Conservation (phyloP, 2,797 vertebrate genomes). For the Myotis myotis region DNA sequence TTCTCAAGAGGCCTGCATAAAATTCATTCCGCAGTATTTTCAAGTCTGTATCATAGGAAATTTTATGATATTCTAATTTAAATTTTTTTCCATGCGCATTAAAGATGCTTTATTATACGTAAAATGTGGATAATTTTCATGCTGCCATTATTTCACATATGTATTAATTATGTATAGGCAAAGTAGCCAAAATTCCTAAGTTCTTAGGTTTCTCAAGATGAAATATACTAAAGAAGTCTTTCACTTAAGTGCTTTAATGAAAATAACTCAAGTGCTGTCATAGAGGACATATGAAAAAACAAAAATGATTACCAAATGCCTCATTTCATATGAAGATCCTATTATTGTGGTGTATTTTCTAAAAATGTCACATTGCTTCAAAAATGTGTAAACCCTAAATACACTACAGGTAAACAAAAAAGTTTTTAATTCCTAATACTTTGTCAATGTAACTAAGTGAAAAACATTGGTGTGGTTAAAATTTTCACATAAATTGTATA, state of each 20-base stretch:
- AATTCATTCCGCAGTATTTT: not conserved
- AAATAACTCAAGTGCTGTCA: not conserved
- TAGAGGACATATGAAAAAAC: not conserved
- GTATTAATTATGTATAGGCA: not conserved
- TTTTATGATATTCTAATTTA: not conserved
- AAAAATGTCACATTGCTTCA: not conserved
- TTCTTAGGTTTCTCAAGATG: conserved; percentile 3
- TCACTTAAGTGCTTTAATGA: not conserved
- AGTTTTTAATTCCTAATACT: not conserved
- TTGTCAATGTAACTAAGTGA: not conserved
- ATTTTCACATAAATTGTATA: not conserved
- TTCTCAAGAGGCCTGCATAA: not conserved
- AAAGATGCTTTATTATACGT: not conserved
- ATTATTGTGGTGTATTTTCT: conserved; percentile 5
- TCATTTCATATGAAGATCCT: too few relatives aligned
- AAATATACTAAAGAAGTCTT: not conserved
- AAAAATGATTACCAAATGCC: not conserved
- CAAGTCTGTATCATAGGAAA: not conserved
- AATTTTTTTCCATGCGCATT: not conserved
- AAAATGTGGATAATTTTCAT: not conserved
- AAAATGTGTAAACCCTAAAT: not conserved
- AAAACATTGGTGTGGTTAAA: not conserved
- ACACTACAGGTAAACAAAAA: not conserved
- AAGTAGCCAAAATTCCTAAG: not conserved
- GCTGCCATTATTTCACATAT: not conserved